Conservation (phyloP, 2,888 invertebrate genomes). For the Fragum fragum region DNA sequence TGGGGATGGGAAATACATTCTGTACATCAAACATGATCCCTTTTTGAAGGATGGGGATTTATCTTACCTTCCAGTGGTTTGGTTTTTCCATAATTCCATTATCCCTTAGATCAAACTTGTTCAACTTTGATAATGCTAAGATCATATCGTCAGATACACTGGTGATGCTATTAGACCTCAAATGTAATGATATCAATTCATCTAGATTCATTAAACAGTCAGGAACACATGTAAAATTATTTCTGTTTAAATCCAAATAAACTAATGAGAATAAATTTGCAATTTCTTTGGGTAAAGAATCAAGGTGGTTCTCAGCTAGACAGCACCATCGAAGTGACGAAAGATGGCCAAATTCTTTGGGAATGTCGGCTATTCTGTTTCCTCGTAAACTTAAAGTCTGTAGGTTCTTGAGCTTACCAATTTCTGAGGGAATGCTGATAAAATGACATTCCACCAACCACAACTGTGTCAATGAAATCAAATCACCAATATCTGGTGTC, state of each 20-base stretch:
- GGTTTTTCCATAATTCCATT: conserved; percentile 80
- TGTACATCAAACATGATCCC: too few species aligned
- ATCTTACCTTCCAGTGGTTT: conserved; percentile 83
- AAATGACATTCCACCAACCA: conserved; percentile 83
- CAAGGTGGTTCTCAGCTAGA: conserved; percentile 81
- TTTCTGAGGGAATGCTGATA: conserved; percentile 76
- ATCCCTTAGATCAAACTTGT: conserved; percentile 84
- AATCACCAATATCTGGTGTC: conserved; percentile 80
- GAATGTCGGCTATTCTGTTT: conserved; percentile 79
- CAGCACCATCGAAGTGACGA: conserved; percentile 82
- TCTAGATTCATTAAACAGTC: conserved; percentile 75
- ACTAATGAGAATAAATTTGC: conserved; percentile 73
- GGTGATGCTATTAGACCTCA: conserved; percentile 77
- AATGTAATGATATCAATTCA: conserved; percentile 73
- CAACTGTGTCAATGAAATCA: conserved; percentile 77
- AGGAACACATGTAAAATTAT: conserved; percentile 79
- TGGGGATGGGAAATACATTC: too few species aligned
- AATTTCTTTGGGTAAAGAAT: conserved; percentile 75
- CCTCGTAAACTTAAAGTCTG: conserved; percentile 78
- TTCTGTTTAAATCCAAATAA: conserved; percentile 82
- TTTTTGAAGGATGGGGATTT: too few species aligned
- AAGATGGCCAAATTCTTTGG: conserved; percentile 76
- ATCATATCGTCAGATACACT: conserved; percentile 81
- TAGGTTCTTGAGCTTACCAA: conserved; percentile 77
- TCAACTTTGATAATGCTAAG: conserved; percentile 78